Conservation (phyloP, 2,113 vertebrate species). For the Tragulus kanchil region DNA sequence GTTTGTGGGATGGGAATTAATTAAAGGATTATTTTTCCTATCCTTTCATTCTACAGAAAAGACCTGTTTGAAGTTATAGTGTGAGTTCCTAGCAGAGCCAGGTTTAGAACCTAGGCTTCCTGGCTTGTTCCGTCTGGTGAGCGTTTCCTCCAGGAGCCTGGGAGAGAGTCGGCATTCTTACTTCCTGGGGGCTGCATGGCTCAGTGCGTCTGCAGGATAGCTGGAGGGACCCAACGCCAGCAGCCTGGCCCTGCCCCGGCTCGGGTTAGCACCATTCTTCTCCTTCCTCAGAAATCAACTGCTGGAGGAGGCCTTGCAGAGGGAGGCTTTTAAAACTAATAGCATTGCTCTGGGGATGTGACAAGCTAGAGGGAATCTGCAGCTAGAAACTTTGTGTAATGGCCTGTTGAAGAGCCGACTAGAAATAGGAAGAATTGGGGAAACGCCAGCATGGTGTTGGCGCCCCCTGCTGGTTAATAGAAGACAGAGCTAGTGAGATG, state of each 20-base stretch:
- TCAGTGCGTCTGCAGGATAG: not conserved
- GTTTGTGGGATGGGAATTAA: no score
- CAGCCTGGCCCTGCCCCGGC: not conserved
- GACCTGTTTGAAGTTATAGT: not conserved
- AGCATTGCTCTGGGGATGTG: not conserved
- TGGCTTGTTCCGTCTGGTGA: not conserved
- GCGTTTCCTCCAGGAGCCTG: not conserved
- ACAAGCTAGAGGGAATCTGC: not conserved
- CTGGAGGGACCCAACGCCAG: not conserved
- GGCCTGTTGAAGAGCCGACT: not conserved
- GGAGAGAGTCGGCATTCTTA: not conserved
- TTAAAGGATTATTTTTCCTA: not conserved
- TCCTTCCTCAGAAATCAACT: conserved; percentile 6
- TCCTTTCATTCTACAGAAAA: not conserved
- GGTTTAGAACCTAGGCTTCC: not conserved
- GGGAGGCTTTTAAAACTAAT: not conserved
- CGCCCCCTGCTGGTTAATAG: conserved; percentile 75
- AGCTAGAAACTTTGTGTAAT: not conserved
- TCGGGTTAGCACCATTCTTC: not conserved
- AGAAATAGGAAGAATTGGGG: no score
- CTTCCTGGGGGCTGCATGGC: not conserved
- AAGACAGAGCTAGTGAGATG: not conserved
- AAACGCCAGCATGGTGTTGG: not conserved
- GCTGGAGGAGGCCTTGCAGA: not conserved
- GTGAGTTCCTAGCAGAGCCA: not conserved